Base-by-base conservation (phyloP, 2,797 vertebrate species). In the Notoglanidium macrostoma region DNA sequence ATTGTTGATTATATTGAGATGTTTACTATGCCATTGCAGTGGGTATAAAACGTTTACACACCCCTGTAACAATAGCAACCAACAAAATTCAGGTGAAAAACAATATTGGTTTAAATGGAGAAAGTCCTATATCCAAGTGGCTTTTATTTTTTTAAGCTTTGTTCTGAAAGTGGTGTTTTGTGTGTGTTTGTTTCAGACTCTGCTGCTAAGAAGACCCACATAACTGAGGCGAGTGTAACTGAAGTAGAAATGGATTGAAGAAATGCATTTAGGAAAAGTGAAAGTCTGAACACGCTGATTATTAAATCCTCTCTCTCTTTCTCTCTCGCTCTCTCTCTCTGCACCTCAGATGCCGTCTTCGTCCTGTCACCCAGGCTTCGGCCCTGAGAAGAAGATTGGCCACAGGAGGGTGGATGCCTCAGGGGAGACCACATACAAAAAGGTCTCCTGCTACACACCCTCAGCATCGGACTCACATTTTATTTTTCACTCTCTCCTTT, bases 391-490 rank as follows among this genome's bases (percentile, higher is more conserved):
- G 93, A 99, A 97, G 92, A 96, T 99, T 2, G 98, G 98, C n/a
- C 98, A 99, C 92, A 95, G 98, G 87, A 94, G 98, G 0, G 96
- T 99, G 0, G 98, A 99, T 46, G 97, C 98, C 0, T 98, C 98
- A 0, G 98, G 98, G 3, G 97, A 99, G 92, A 99, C 98, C 68
- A 97, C 98, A 5, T 99, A 99, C 92, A 99, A 99, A 94, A 99
- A 99, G 96, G 98, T 97, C 88, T 1, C 26, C 49, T 79, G 54
- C 83, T 23, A 15, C 59, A 82, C 51, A n/a, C 72, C 10, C 1
- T 10, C 90, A 93, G 21, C 96, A 95, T 3, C 17, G 23, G 57
- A 12, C 65, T 61, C 17, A 49, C 9, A 7, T 49, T 49, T 49
- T 49, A 49, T 29, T 76, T 32, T 19, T 78, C 3, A 78, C 9